Evolutionary conservation across 1,140 invertebrate genomes (phyloP).

Genomic region (Tetranychus urticae): DNA sequence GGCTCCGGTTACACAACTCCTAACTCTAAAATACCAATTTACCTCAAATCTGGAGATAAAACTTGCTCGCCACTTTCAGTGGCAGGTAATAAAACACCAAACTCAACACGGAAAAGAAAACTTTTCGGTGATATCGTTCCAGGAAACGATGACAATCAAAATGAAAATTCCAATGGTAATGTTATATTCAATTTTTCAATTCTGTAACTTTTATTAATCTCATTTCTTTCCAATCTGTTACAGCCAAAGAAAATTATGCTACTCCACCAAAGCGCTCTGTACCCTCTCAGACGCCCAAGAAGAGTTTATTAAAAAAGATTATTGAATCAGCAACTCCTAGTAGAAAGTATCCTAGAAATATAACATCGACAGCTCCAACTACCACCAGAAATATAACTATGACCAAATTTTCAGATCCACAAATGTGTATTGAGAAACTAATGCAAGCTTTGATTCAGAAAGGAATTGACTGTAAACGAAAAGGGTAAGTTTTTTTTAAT

Average conservation of each 20-base stretch:
- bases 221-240: not conserved
- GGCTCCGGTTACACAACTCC: not conserved
- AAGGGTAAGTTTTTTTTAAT: conserved; percentile 2
- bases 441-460: conserved; percentile 3
- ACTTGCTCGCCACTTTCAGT: not conserved
- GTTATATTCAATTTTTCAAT: too few species aligned
- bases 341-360: not conserved
- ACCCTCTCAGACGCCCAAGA: conserved; percentile 6
- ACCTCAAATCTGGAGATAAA: not conserved
- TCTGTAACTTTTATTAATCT: too few species aligned
- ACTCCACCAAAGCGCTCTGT: not conserved
- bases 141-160: not conserved
- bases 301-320: conserved; percentile 10
- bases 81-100: not conserved
- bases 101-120: not conserved
- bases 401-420: conserved; percentile 5
- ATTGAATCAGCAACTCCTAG: conserved; percentile 9
- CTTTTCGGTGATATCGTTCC: not conserved
- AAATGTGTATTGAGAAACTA: conserved; percentile 6
- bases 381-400: conserved; percentile 9
- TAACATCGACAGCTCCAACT: not conserved
- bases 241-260: not conserved
- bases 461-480: conserved; percentile 10
- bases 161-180: not conserved
- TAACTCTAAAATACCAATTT: not conserved